Evolutionary conservation across 2,113 vertebrate genomes (phyloP).

Genomic region (Heterotilapia buettikoferi): DNA sequence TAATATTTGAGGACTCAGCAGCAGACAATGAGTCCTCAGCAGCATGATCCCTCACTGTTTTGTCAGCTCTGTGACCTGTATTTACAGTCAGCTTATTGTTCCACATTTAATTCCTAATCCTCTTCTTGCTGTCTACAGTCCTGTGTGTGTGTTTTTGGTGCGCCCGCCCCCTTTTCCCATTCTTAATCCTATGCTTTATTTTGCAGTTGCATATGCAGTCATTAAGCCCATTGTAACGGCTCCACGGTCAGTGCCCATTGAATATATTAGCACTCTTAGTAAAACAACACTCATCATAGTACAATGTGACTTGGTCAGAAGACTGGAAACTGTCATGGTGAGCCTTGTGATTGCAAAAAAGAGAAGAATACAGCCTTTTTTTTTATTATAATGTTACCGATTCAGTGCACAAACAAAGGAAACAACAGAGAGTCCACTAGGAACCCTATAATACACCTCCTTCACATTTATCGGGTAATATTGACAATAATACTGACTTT

Average conservation of each 20-base stretch:
- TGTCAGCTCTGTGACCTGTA: constrained; percentile 20
- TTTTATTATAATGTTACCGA: not conserved
- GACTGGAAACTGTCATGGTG: not conserved
- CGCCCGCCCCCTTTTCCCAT: not conserved
- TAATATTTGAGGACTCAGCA: constrained; percentile 6
- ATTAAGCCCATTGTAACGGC: constrained; percentile 51
- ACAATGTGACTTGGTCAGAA: constrained; percentile 14
- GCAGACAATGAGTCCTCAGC: constrained; percentile 15
- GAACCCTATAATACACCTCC: not conserved
- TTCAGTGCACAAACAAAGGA: not conserved
- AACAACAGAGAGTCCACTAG: not conserved
- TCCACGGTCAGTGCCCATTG: constrained; percentile 15
- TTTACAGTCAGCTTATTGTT: constrained; percentile 38
- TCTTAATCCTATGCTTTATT: constrained; percentile 17
- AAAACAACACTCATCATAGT: constrained; percentile 27
- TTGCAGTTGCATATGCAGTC: constrained; percentile 21
- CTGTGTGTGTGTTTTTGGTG: constrained; percentile 24
- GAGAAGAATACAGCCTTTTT: not conserved
- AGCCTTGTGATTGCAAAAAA: not conserved
- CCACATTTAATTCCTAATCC: constrained; percentile 38
- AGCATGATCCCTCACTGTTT: constrained; percentile 21
- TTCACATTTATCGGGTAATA: not conserved
- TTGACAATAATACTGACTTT: not conserved
- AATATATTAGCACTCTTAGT: constrained; percentile 12
- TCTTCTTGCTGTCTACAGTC: constrained; percentile 14